Percentiles rank a stretch among this genome's conserved stretches.
Conservation (phyloP, 1,140 invertebrate genomes). For the Drosophila neocordata region DNA sequence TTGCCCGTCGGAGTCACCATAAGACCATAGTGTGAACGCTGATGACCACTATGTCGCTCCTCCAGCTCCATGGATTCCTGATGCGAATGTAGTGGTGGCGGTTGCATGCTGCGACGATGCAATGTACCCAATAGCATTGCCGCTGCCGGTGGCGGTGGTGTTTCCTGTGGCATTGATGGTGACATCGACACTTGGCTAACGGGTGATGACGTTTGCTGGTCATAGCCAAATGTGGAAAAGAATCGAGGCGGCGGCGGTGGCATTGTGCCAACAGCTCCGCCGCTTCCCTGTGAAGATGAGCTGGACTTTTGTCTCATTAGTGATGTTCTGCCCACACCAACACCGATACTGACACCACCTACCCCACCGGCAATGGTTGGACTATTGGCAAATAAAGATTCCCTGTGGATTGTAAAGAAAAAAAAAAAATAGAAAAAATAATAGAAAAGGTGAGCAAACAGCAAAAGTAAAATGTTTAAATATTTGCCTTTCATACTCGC, state of each 20-base stretch:
- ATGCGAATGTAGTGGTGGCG: slow-evolving; percentile 48
- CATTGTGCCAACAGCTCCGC: slow-evolving; percentile 31
- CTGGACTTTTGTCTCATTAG: slow-evolving; percentile 79
- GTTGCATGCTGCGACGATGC: slow-evolving; percentile 67
- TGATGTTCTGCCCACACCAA: slow-evolving; percentile 46
- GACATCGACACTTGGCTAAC: slow-evolving; percentile 24
- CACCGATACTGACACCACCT: too few species aligned
- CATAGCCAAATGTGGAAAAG: slow-evolving; percentile 82
- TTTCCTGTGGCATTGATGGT: slow-evolving; percentile 33
- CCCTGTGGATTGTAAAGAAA: slow-evolving; percentile 45
- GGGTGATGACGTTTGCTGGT: slow-evolving; percentile 37
- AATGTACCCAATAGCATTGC: slow-evolving; percentile 45
- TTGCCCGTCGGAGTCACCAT: slow-evolving; percentile 49
- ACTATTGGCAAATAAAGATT: slow-evolving; percentile 81
- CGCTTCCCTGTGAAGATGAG: slow-evolving; percentile 58
- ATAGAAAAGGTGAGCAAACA: neutral
- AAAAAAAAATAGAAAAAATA: neutral
- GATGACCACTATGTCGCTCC: slow-evolving; percentile 43
- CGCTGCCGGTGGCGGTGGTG: slow-evolving; percentile 48
- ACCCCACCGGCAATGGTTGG: slow-evolving; percentile 38
- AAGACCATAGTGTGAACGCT: slow-evolving; percentile 61
- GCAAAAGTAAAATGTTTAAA: slow-evolving; percentile 48
- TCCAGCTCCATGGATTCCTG: slow-evolving; percentile 48
- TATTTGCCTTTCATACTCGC: slow-evolving; percentile 57
- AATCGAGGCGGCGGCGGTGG: slow-evolving; percentile 66